A percentile compares a stretch with the other conserved stretches of the same genome.
These are phyloP conservation scores for Pyralis farinalis DNA, from an alignment of 2,888 invertebrate species.

Conservation along the genomic window DNA sequence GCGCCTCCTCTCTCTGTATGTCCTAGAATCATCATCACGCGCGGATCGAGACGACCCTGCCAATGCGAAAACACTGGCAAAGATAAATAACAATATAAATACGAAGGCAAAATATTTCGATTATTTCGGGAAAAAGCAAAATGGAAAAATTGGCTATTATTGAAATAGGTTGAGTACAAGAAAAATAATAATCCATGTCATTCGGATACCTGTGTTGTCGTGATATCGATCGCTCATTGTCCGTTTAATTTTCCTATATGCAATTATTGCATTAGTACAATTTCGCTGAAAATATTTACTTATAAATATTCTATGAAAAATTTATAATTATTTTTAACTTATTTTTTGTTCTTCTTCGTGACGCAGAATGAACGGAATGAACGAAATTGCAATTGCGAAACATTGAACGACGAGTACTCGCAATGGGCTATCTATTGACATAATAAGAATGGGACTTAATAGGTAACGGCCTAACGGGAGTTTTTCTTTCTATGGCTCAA, in stretches of 20 bases:
- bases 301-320: too few species aligned
- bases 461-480: too few species aligned
- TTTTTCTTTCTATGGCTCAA: too few species aligned
- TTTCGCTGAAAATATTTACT: too few species aligned
- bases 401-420: too few species aligned
- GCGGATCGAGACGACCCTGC: constrained; percentile 84
- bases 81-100: constrained; percentile 73
- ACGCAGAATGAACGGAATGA: too few species aligned
- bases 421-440: too few species aligned
- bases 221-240: constrained; percentile 53
- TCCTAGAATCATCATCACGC: constrained; percentile 80
- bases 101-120: constrained; percentile 30
- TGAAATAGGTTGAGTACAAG: constrained; percentile 2
- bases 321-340: too few species aligned
- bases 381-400: too few species aligned
- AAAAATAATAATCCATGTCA: constrained; percentile 36
- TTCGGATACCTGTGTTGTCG: constrained; percentile 60
- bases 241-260: constrained; percentile 4
- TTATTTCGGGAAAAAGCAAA: constrained; percentile 22
- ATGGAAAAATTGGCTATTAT: constrained; percentile 10
- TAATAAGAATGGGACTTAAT: too few species aligned
- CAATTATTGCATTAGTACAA: too few species aligned
- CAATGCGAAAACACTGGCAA: constrained; percentile 89
- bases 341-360: too few species aligned
- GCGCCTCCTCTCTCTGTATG: constrained; percentile 37